Evolutionary conservation across 2,888 invertebrate species (phyloP), one percentile per base, ranked within the genome.

Genomic region (Cephonodes hylas): DNA sequence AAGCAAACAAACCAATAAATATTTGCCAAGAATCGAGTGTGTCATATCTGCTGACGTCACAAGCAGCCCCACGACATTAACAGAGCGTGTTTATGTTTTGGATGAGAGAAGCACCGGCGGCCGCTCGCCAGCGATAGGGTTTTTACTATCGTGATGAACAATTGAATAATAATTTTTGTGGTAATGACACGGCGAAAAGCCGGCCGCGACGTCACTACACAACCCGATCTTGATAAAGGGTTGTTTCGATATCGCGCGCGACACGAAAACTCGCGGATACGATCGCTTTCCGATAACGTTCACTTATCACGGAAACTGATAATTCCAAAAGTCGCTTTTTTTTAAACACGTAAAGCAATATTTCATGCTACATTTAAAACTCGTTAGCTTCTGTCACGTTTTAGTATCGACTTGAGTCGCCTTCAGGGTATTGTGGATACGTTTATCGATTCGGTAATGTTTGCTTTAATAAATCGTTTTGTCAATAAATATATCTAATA

Each of bases 171-270:
- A 84, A 83, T 86, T 84, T 82, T 81, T 81, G 85, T 84, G 78
- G 79, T 85, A 86, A 88, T 85, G 84, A 84, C 76, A 81, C 71
- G 71, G 75, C 68, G 66, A 61, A 62, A 62, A 61, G 67, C 76
- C 72, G 88, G 67, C 76, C 71, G 89, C 80, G 91, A 89, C 82
- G 80, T 87, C 86, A 77, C 91, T 72, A 71, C 68, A 74, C 74
- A 73, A 69, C 86, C 74, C 91, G 73, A 91, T 91, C 91, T 78
- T 77, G 91, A 91, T 92, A 92, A 91, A 89, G 90, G 89, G 89
- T 90, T 88, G 82, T 73, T 67, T 60, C 25, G 73, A 70, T 76
- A 80, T 82, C 81, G 80, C 79, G 76, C 71, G 74, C 82, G 76
- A 80, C 85, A 84, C 85, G 86, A 80, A 79, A 79, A 72, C 74